Conservation (phyloP, 2,888 invertebrate genomes). For the Herminia tarsipennalis region DNA sequence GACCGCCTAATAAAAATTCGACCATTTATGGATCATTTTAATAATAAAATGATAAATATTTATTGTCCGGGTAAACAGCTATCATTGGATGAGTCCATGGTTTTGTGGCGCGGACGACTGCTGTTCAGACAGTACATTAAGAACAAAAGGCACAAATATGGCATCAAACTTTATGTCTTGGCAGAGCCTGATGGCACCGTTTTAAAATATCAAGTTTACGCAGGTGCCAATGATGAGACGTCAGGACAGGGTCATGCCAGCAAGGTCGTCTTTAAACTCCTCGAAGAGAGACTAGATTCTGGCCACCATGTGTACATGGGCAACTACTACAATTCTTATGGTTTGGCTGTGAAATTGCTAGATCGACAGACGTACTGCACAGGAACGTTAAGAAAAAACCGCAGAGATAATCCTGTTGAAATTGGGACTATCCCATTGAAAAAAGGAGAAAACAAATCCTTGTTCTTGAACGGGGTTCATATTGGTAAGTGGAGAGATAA, state of each 20-base stretch:
- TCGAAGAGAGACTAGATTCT: slow-evolving; percentile 44
- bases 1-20: slow-evolving; percentile 49
- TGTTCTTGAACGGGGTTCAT: slow-evolving; percentile 36
- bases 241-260: slow-evolving; percentile 34
- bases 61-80: slow-evolving; percentile 51
- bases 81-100: slow-evolving; percentile 52
- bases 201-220: slow-evolving; percentile 39
- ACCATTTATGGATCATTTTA: slow-evolving; percentile 56
- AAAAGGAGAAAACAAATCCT: slow-evolving; percentile 41
- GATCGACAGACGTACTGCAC: slow-evolving; percentile 57
- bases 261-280: slow-evolving; percentile 48
- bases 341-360: slow-evolving; percentile 46
- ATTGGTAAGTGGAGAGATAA: slow-evolving; percentile 41
- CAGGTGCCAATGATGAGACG: slow-evolving; percentile 34
- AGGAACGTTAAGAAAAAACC: slow-evolving; percentile 52
- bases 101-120: slow-evolving; percentile 53
- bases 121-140: slow-evolving; percentile 52
- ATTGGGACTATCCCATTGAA: slow-evolving; percentile 21
- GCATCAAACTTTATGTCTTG: slow-evolving; percentile 51
- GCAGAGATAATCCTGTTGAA: slow-evolving; percentile 41
- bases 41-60: slow-evolving; percentile 45
- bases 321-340: slow-evolving; percentile 50
- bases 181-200: slow-evolving; percentile 36
- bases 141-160: slow-evolving; percentile 56
- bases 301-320: slow-evolving; percentile 54